These are phyloP conservation scores for Sitta europaea DNA, from an alignment of 2,113 vertebrate species.

Conservation along the genomic window DNA sequence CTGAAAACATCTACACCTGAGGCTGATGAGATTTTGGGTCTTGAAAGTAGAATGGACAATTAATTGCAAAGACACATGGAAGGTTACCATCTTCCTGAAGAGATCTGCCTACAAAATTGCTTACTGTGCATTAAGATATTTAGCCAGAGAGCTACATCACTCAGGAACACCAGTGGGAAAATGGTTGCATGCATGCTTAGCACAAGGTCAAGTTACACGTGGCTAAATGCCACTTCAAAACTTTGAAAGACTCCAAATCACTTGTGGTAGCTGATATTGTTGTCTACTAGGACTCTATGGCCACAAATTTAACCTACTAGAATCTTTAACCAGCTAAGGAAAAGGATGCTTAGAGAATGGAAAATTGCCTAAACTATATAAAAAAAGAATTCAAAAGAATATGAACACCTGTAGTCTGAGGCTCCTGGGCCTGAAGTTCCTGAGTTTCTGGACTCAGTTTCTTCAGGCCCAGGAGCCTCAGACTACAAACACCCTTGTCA, in stretches of 20 bases:
- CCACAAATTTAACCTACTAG: neutral
- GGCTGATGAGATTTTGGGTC: neutral
- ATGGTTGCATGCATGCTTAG: neutral
- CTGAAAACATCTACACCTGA: neutral
- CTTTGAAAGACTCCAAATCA: neutral
- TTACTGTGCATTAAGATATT: neutral
- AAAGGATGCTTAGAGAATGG: neutral
- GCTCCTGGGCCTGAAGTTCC: too few species aligned
- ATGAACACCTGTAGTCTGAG: too few species aligned
- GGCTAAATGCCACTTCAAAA: neutral
- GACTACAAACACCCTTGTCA: too few species aligned
- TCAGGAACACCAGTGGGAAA: neutral
- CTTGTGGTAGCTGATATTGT: neutral
- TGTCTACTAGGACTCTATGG: neutral
- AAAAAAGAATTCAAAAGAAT: neutral
- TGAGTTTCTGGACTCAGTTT: too few species aligned
- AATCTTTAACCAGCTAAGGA: neutral
- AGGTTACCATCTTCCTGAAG: neutral
- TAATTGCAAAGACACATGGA: neutral
- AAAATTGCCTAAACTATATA: neutral
- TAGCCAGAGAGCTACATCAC: neutral
- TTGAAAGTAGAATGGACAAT: neutral
- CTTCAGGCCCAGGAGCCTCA: too few species aligned
- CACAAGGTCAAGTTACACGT: neutral
- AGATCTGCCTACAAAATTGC: neutral